These are phyloP conservation scores for Sciaenops ocellatus DNA, from an alignment of 2,797 vertebrate species.

Conservation along the genomic window DNA sequence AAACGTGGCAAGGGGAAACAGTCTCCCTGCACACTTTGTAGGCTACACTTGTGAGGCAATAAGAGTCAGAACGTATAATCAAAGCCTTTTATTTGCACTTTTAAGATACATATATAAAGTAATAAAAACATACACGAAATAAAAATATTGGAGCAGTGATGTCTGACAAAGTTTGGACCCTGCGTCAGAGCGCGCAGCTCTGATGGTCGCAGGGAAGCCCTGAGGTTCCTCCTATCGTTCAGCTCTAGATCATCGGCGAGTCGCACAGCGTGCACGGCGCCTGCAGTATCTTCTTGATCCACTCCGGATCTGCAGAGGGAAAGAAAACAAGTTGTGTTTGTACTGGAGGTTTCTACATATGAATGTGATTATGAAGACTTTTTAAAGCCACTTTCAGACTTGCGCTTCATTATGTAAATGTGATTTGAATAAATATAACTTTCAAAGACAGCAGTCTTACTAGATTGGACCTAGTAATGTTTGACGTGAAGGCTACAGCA, in stretches of 20 bases:
- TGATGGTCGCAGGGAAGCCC: constrained; percentile 40
- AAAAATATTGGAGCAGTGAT: constrained; percentile 38
- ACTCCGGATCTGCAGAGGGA: constrained; percentile 89
- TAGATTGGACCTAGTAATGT: background rate
- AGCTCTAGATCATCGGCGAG: constrained; percentile 85
- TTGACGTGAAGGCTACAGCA: background rate
- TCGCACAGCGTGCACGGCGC: constrained; percentile 95
- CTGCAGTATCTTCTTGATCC: constrained; percentile 94
- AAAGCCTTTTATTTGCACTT: constrained; percentile 74
- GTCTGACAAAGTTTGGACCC: constrained; percentile 52
- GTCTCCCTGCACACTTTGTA: constrained; percentile 40
- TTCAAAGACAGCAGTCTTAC: background rate
- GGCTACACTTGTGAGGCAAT: constrained; percentile 40
- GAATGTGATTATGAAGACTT: background rate
- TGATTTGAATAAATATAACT: background rate
- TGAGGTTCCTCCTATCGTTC: constrained; percentile 30
- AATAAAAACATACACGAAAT: constrained; percentile 58
- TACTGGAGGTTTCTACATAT: background rate
- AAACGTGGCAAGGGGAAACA: constrained; percentile 19
- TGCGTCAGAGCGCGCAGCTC: constrained; percentile 32
- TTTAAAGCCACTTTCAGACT: background rate
- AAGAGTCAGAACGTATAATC: constrained; percentile 48
- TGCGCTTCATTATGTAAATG: background rate
- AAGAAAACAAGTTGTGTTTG: constrained; percentile 19
- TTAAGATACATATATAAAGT: constrained; percentile 56